Conservation (phyloP, 2,888 invertebrate genomes). For the Sycophila texana region DNA sequence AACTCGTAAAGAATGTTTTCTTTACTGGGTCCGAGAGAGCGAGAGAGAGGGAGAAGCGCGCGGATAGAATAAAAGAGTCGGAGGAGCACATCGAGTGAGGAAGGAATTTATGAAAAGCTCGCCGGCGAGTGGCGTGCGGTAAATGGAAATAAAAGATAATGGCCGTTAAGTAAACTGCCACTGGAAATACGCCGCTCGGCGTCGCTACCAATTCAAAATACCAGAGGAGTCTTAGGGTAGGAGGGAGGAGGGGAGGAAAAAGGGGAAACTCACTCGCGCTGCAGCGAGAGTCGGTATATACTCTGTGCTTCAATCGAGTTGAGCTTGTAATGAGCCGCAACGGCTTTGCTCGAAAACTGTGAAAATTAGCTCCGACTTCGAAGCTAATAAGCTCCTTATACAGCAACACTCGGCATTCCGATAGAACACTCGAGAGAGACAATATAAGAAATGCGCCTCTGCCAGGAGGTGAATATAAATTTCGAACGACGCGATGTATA, state of each 20-base stretch:
- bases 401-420: too few relatives aligned
- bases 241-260: too few relatives aligned
- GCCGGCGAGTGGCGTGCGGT: neutral
- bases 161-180: slow-evolving; percentile 32
- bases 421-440: too few relatives aligned
- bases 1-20: neutral
- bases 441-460: too few relatives aligned
- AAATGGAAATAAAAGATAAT: slow-evolving; percentile 48
- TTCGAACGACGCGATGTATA: too few relatives aligned
- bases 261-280: slow-evolving; percentile 11
- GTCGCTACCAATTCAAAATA: neutral
- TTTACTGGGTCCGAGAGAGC: neutral
- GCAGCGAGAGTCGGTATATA: neutral
- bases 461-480: too few relatives aligned
- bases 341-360: neutral
- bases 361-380: slow-evolving; percentile 11
- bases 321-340: neutral
- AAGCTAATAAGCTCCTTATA: too few relatives aligned
- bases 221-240: too few relatives aligned
- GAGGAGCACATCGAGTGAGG: neutral
- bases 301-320: neutral
- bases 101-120: slow-evolving; percentile 34
- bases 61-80: slow-evolving; percentile 8
- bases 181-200: neutral
- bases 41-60: slow-evolving; percentile 1